phyloP scores from a whole-genome alignment of 1,140 invertebrate genomes.

The Leptopilina boulardi region DNA sequence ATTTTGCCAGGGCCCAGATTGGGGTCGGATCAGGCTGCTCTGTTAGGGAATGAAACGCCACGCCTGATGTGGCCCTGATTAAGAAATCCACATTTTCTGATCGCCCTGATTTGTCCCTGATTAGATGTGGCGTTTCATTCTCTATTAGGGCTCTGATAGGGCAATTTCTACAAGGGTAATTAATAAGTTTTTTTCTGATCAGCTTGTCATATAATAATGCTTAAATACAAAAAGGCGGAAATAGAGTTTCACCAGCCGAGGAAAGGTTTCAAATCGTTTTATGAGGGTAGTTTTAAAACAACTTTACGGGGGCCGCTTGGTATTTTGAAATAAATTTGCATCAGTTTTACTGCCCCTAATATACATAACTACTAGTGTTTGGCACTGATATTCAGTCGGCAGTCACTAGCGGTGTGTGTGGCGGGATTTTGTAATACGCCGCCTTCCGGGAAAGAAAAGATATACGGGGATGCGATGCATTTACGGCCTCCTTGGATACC shows the following conservation, averaged over 20 bases:
- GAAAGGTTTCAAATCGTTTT: slow-evolving; percentile 71
- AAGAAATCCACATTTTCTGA: too few relatives aligned
- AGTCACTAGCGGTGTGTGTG: slow-evolving; percentile 51
- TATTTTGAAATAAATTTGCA: slow-evolving; percentile 74
- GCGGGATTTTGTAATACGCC: slow-evolving; percentile 57
- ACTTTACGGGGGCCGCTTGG: slow-evolving; percentile 65
- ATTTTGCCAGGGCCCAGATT: too few relatives aligned
- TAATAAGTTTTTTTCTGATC: neutral
- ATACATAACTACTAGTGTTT: slow-evolving; percentile 73
- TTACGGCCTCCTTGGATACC: slow-evolving; percentile 49
- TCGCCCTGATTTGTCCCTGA: too few relatives aligned
- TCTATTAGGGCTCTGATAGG: too few relatives aligned
- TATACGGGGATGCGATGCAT: slow-evolving; percentile 52
- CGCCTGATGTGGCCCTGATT: too few relatives aligned
- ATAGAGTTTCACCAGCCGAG: slow-evolving; percentile 54
- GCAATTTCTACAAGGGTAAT: too few relatives aligned
- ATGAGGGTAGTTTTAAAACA: slow-evolving; percentile 71
- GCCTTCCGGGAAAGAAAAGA: slow-evolving; percentile 58
- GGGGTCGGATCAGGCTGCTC: too few relatives aligned
- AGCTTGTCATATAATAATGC: slow-evolving; percentile 50
- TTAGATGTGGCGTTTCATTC: too few relatives aligned
- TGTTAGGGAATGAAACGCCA: too few relatives aligned
- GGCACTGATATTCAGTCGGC: slow-evolving; percentile 67
- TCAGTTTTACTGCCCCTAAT: slow-evolving; percentile 71
- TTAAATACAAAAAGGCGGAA: slow-evolving; percentile 53